Base-by-base conservation (phyloP, 2,113 vertebrate genomes). In the Perca flavescens region DNA sequence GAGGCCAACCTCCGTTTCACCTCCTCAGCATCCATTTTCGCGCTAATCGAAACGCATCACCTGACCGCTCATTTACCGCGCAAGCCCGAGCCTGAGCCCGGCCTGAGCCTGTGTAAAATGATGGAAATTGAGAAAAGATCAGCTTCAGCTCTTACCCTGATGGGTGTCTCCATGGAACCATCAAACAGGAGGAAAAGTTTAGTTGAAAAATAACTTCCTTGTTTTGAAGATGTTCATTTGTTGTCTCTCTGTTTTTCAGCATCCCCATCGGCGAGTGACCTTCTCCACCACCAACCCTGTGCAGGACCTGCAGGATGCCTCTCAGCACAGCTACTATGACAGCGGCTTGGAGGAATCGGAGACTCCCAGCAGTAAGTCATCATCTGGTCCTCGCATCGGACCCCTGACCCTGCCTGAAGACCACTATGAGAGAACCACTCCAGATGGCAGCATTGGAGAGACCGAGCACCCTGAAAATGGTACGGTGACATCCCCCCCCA, bases 381-480 rank as follows among this genome's bases (percentile, higher is more conserved):
- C 98, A 0, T 99, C 97, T 0, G 98, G 98, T 63, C 98, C 98
- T 50, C 97, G 98, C 74, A 97, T 99, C 0, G 98, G 97, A 91
- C 98, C 98, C 2, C 93, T 99, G 83, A 98, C 97, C 86, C 96
- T 99, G 86, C 98, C 98, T 0, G 98, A 99, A 93, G 98, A 99
- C 80, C 98, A 99, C 94, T 99, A 99, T 0, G 98, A 99, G 82
- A 96, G 98, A 61, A 99, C 98, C 93, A 99, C 98, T 46, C 98
- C 98, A 1, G 98, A 99, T 17, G 98, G 98, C 94, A 99, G 98
- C 95, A 99, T 99, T 50, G 98, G 98, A 82, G 98, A 99, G 93
- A 98, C 97, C 94, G 98, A 99, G 93, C 98, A 99, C 94, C 98
- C 97, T 0, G 98, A 99, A 94, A 99, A 97, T 0, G 98, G 98